These are phyloP conservation scores for Baronia brevicornis DNA, from an alignment of 2,888 invertebrate species.

Conservation along the genomic window DNA sequence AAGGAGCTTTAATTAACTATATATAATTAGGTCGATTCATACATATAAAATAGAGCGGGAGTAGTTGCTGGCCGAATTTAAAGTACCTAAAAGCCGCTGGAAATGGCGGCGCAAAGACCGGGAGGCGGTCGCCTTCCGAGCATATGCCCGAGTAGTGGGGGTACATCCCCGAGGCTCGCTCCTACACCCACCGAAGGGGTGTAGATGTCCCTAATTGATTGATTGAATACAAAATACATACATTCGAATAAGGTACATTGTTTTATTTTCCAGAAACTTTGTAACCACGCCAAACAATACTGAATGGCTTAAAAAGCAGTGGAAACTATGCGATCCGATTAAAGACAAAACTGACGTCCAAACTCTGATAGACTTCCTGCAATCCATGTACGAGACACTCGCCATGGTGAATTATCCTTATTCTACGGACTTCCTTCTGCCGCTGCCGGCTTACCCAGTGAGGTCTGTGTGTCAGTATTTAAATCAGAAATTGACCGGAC, in stretches of 20 bases:
- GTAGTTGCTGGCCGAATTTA: too few species aligned
- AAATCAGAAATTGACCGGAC: conserved; percentile 54
- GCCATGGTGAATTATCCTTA: conserved; percentile 99
- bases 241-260: too few species aligned
- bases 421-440: conserved; percentile 85
- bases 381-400: conserved; percentile 83
- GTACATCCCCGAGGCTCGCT: too few species aligned
- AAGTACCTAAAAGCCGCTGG: too few species aligned
- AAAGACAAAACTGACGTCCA: conserved; percentile 58
- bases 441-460: conserved; percentile 91
- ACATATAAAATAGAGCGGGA: too few species aligned
- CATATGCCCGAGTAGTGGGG: too few species aligned
- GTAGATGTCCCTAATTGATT: not conserved
- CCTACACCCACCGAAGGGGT: too few species aligned
- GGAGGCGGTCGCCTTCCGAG: too few species aligned
- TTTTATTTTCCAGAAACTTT: conserved; percentile 50
- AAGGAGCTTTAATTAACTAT: too few species aligned
- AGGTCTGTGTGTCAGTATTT: conserved; percentile 76
- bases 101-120: too few species aligned
- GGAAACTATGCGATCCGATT: conserved; percentile 85
- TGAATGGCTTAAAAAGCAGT: conserved; percentile 80
- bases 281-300: conserved; percentile 78
- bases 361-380: conserved; percentile 80
- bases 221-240: too few species aligned
- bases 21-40: too few species aligned